Evolutionary conservation across 2,113 vertebrate species (phyloP).

Genomic region (Genyomyrus donnyi): DNA sequence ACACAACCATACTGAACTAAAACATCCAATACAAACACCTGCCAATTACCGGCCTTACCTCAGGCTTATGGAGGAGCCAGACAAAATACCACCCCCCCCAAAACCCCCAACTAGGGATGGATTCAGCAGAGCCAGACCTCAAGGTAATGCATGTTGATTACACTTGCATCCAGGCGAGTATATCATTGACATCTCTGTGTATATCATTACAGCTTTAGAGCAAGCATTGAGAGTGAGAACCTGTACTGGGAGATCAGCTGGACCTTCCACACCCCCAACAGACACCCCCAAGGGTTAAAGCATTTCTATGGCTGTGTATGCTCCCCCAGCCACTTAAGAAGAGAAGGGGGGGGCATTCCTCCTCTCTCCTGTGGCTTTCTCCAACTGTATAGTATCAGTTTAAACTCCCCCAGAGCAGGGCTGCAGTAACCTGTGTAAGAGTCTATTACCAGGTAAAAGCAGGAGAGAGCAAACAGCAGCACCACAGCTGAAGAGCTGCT

Average conservation of each 20-base stretch:
- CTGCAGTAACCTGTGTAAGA: neutral
- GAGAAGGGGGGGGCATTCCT: neutral
- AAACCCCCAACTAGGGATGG: neutral
- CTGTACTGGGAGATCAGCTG: neutral
- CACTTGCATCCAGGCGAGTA: neutral
- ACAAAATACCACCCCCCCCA: neutral
- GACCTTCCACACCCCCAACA: slow-evolving; percentile 24
- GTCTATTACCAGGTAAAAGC: neutral
- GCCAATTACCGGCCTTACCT: neutral
- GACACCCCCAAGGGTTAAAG: neutral
- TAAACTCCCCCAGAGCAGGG: neutral
- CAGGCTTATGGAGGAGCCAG: neutral
- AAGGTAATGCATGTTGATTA: slow-evolving; percentile 3
- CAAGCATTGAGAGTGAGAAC: neutral
- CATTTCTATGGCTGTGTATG: neutral
- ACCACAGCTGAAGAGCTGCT: neutral
- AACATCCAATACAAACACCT: neutral
- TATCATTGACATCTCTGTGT: neutral
- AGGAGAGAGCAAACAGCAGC: neutral
- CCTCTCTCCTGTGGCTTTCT: neutral
- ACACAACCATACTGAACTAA: slow-evolving; percentile 15
- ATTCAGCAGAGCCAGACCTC: neutral
- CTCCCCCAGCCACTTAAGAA: neutral
- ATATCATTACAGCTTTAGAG: neutral
- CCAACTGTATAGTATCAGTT: neutral